These are phyloP conservation scores for Cyprinodon diabolis DNA, from an alignment of 2,797 vertebrate species.

Conservation along the genomic window DNA sequence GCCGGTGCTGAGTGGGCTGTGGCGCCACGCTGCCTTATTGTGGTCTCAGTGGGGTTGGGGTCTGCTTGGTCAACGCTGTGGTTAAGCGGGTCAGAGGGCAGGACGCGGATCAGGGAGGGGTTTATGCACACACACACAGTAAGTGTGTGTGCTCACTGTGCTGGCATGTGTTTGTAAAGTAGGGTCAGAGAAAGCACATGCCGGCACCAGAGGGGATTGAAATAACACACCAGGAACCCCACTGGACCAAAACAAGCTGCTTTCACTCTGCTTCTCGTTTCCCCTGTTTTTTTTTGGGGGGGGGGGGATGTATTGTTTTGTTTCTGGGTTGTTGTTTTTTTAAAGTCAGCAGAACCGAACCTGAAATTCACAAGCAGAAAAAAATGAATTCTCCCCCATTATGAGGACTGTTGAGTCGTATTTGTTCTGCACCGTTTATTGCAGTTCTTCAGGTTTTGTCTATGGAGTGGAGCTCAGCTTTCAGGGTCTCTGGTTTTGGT, in stretches of 20 bases:
- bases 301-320: not conserved
- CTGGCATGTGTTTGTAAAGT: constrained; percentile 27
- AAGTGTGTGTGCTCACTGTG: constrained; percentile 27
- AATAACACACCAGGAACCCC: constrained; percentile 81
- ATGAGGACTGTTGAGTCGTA: too few species aligned
- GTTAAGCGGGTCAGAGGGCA: constrained; percentile 70
- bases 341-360: not conserved
- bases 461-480: too few species aligned
- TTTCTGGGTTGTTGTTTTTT: not conserved
- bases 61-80: constrained; percentile 73
- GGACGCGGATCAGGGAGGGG: constrained; percentile 69
- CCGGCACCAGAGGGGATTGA: constrained; percentile 71
- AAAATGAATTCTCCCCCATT: not conserved
- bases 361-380: too few species aligned
- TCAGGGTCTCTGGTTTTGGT: too few species aligned
- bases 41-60: constrained; percentile 72
- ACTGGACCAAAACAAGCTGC: constrained; percentile 55
- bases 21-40: constrained; percentile 72
- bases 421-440: too few species aligned
- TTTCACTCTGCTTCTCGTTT: constrained; percentile 44
- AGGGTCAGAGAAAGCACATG: constrained; percentile 69
- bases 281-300: not conserved
- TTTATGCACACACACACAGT: constrained; percentile 19
- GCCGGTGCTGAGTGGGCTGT: constrained; percentile 38
- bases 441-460: too few species aligned